These are phyloP conservation scores for Cladopsammia gracilis DNA, from an alignment of 64 coral and sea anemone genomes.

Conservation along the genomic window DNA sequence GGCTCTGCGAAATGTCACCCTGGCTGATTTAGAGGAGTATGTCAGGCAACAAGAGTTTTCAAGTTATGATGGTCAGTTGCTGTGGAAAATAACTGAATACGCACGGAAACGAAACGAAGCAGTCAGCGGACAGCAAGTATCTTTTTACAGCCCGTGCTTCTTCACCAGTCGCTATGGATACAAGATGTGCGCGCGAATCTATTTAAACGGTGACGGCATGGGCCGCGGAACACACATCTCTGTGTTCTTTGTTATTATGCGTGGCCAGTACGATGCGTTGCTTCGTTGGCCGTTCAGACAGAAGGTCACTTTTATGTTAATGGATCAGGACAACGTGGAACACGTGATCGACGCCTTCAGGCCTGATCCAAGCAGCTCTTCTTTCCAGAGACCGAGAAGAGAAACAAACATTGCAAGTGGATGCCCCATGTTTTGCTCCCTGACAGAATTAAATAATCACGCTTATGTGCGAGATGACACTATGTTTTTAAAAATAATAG, in stretches of 20 bases:
- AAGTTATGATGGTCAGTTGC: slow-evolving; percentile 36
- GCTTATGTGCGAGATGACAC: slow-evolving; percentile 66
- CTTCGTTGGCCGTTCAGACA: slow-evolving; percentile 74
- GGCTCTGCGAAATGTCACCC: slow-evolving; percentile 37
- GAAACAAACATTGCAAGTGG: slow-evolving; percentile 69
- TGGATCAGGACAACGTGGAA: slow-evolving; percentile 70
- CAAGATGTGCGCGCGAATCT: slow-evolving; percentile 74
- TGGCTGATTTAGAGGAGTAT: slow-evolving; percentile 66
- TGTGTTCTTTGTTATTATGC: slow-evolving; percentile 73
- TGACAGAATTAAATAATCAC: slow-evolving; percentile 48
- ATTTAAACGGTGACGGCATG: slow-evolving; percentile 65
- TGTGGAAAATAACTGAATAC: slow-evolving; percentile 60
- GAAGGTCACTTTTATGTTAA: slow-evolving; percentile 64
- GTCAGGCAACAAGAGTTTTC: neutral
- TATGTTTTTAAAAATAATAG: slow-evolving; percentile 32
- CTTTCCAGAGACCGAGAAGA: slow-evolving; percentile 52
- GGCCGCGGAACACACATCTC: slow-evolving; percentile 48
- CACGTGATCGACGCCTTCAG: slow-evolving; percentile 75
- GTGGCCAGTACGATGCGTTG: slow-evolving; percentile 47
- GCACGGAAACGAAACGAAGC: slow-evolving; percentile 65
- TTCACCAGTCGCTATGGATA: slow-evolving; percentile 61
- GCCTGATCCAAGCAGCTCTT: slow-evolving; percentile 63
- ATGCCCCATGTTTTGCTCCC: slow-evolving; percentile 56
- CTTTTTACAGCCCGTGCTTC: slow-evolving; percentile 64
- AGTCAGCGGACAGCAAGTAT: slow-evolving; percentile 41